Conservation (phyloP, 2,797 vertebrate species). For the Pangasius sanitwongsei region DNA sequence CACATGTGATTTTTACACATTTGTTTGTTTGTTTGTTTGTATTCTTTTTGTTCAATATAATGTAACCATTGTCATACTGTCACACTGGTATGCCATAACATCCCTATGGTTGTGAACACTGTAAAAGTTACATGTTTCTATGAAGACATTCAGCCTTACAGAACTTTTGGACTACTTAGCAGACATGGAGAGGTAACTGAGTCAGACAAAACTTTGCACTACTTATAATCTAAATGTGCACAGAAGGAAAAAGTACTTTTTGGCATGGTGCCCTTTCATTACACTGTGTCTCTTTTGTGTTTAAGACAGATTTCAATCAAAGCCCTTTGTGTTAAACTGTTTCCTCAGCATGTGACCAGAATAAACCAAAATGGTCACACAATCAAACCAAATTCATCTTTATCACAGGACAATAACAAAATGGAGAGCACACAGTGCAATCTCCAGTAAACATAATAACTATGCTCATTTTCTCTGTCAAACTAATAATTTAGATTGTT, state of each 20-base stretch:
- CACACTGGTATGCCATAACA: neutral
- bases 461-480: neutral
- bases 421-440: constrained; percentile 9
- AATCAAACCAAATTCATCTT: constrained; percentile 52
- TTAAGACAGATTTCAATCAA: constrained; percentile 64
- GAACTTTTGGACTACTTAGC: constrained; percentile 48
- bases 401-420: constrained; percentile 43
- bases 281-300: constrained; percentile 61
- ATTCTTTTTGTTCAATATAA: neutral
- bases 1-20: neutral
- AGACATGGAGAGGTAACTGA: constrained; percentile 60
- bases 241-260: constrained; percentile 61
- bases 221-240: constrained; percentile 61
- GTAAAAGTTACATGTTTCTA: constrained; percentile 36
- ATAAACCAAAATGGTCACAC: constrained; percentile 44
- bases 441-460: constrained; percentile 15
- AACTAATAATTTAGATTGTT: constrained; percentile 20
- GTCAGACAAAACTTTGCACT: constrained; percentile 59
- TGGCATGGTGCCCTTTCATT: constrained; percentile 63
- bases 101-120: neutral
- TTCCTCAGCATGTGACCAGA: constrained; percentile 43
- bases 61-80: neutral
- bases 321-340: constrained; percentile 64
- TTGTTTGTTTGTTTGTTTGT: neutral
- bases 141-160: constrained; percentile 30